These are phyloP conservation scores for Bilobella aurantiaca DNA, from an alignment of 1,140 invertebrate genomes.

Conservation along the genomic window DNA sequence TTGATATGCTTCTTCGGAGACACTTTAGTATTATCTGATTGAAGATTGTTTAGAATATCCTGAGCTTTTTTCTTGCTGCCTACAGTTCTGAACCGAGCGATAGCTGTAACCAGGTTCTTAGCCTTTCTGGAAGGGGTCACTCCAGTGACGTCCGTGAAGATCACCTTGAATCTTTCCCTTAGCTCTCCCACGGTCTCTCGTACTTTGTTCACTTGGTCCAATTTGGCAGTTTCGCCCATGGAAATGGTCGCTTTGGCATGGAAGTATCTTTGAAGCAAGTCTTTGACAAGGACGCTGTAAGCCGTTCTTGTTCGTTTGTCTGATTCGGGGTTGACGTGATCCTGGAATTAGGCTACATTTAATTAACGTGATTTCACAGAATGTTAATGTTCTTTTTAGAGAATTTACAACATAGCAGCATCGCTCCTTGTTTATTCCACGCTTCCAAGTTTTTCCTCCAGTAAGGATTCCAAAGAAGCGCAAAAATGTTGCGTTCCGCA, in stretches of 20 bases:
- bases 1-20: too few relatives aligned
- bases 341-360: background rate
- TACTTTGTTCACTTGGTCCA: background rate
- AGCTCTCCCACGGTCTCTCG: background rate
- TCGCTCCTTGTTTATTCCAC: background rate
- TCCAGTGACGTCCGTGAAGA: background rate
- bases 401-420: background rate
- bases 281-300: slow-evolving; percentile 8
- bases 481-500: background rate
- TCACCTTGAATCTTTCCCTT: background rate
- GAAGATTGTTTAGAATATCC: too few relatives aligned
- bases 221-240: background rate
- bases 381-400: background rate
- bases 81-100: too few relatives aligned
- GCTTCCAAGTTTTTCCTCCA: background rate
- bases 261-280: slow-evolving; percentile 3
- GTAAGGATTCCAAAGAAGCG: background rate
- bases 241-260: slow-evolving; percentile 1
- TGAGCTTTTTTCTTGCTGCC: too few relatives aligned
- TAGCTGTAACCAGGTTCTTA: too few relatives aligned
- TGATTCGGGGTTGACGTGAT: background rate
- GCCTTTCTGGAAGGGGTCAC: too few relatives aligned
- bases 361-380: background rate
- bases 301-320: background rate
- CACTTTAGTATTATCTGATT: too few relatives aligned